Percentiles rank a stretch among this genome's conserved stretches.
These are phyloP conservation scores for Leptinotarsa juncta DNA, from an alignment of 2,888 invertebrate species.

Conservation along the genomic window DNA sequence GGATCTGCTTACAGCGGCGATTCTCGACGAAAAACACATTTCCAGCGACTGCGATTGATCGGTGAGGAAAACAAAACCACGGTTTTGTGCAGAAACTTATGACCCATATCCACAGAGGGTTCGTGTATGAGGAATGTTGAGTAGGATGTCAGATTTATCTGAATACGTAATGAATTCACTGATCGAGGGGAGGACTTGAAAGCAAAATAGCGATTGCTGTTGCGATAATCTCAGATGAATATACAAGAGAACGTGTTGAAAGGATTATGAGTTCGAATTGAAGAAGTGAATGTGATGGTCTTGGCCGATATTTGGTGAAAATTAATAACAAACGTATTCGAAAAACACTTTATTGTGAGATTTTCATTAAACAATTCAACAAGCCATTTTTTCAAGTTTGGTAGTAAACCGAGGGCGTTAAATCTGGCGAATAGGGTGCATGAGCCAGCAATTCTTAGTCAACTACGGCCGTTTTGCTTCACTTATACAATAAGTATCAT, in stretches of 20 bases:
- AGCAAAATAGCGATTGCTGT: neutral
- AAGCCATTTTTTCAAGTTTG: too few species aligned
- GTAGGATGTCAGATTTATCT: slow-evolving; percentile 1
- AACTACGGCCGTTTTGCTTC: too few species aligned
- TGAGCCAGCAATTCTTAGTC: too few species aligned
- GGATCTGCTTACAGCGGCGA: slow-evolving; percentile 27
- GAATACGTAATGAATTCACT: slow-evolving; percentile 10
- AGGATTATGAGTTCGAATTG: neutral
- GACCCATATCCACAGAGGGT: slow-evolving; percentile 16
- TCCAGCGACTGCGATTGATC: slow-evolving; percentile 18
- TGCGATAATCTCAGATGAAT: too few species aligned
- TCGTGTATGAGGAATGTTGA: slow-evolving; percentile 13
- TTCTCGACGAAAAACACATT: slow-evolving; percentile 19
- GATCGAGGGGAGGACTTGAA: neutral
- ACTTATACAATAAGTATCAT: too few species aligned
- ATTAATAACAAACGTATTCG: too few species aligned
- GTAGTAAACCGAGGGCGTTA: too few species aligned
- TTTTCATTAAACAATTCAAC: too few species aligned
- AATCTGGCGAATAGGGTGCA: too few species aligned
- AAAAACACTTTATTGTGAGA: too few species aligned
- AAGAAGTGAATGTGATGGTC: too few species aligned
- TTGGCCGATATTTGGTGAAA: too few species aligned
- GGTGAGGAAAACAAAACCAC: slow-evolving; percentile 11
- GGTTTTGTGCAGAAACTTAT: neutral
- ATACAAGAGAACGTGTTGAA: neutral